Evolutionary conservation across 2,797 vertebrate species (phyloP).

Genomic region (Sebastes matsubarae): DNA sequence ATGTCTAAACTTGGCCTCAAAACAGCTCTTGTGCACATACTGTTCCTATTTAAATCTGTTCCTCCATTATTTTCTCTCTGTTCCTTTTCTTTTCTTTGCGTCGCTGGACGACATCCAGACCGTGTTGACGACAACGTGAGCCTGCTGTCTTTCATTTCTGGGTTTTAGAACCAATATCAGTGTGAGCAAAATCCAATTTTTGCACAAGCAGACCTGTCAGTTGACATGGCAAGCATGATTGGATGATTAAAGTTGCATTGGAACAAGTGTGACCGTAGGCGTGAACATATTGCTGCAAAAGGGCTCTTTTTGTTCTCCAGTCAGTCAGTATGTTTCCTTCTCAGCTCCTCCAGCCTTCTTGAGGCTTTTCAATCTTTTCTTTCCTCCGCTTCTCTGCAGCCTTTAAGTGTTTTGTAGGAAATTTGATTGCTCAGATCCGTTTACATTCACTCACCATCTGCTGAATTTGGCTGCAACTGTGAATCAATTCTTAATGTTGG

Average conservation of each 20-base stretch:
- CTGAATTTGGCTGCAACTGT: slow-evolving; percentile 62
- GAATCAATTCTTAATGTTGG: slow-evolving; percentile 71
- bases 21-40: background rate
- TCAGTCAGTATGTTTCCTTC: slow-evolving; percentile 44
- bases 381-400: slow-evolving; percentile 31
- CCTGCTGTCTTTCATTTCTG: slow-evolving; percentile 22
- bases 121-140: background rate
- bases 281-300: slow-evolving; percentile 51
- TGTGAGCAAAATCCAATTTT: slow-evolving; percentile 34
- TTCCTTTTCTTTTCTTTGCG: background rate
- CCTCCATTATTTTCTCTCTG: background rate
- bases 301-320: slow-evolving; percentile 44
- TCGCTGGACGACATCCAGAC: slow-evolving; percentile 3
- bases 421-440: slow-evolving; percentile 67
- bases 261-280: slow-evolving; percentile 63
- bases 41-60: slow-evolving; percentile 1
- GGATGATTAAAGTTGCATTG: slow-evolving; percentile 63
- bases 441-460: slow-evolving; percentile 76
- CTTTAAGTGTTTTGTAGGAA: slow-evolving; percentile 58
- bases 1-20: background rate
- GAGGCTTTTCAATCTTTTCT: slow-evolving; percentile 13
- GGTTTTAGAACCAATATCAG: slow-evolving; percentile 26
- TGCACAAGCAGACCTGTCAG: slow-evolving; percentile 45
- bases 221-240: slow-evolving; percentile 36
- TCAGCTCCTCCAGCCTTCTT: slow-evolving; percentile 25